Conservation (phyloP, 2,797 vertebrate species). For the Enteromius anoplus region DNA sequence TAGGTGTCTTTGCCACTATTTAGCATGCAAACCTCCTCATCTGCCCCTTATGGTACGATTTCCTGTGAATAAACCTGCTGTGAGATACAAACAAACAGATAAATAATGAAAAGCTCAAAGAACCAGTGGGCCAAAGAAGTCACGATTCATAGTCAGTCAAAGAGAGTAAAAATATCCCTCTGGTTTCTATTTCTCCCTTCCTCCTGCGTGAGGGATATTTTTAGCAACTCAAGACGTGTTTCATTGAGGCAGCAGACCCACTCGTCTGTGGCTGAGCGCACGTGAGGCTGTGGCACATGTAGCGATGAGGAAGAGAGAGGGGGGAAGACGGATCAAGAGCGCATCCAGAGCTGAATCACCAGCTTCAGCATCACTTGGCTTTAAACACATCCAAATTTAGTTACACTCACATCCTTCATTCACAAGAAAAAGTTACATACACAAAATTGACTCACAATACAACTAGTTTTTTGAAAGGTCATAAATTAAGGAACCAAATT, state of each 20-base stretch:
- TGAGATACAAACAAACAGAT: constrained; percentile 26
- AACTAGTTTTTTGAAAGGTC: not conserved
- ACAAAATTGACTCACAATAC: not conserved
- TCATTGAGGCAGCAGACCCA: constrained; percentile 56
- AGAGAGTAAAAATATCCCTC: constrained; percentile 53
- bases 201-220: constrained; percentile 67
- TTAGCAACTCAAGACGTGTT: constrained; percentile 67
- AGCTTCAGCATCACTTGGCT: constrained; percentile 22
- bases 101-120: constrained; percentile 42
- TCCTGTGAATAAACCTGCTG: constrained; percentile 42
- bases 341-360: constrained; percentile 19
- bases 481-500: not conserved
- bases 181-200: constrained; percentile 69
- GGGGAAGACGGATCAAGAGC: not conserved
- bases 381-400: constrained; percentile 15
- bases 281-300: constrained; percentile 52
- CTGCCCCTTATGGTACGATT: not conserved
- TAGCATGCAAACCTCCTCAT: constrained; percentile 7
- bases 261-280: constrained; percentile 62
- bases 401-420: constrained; percentile 13
- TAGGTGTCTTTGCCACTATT: constrained; percentile 1
- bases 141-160: constrained; percentile 47
- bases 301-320: constrained; percentile 28
- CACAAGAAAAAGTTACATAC: not conserved
- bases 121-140: constrained; percentile 38